phyloP scores from a whole-genome alignment of 2,888 invertebrate species.

The Celastrina argiolus region DNA sequence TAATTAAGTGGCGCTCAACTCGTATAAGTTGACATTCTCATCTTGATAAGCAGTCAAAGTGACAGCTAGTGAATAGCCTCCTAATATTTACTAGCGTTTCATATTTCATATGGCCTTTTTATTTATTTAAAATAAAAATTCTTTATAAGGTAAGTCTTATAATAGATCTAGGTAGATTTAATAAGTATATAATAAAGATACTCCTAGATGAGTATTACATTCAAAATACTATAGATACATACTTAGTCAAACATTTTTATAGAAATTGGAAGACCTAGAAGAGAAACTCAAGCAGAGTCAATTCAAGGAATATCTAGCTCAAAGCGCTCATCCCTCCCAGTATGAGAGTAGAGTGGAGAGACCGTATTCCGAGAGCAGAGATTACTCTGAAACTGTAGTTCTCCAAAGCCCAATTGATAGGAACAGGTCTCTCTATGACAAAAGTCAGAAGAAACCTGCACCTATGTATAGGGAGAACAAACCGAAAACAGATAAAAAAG shows the following conservation, averaged over 20 bases:
- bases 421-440: slow-evolving; percentile 35
- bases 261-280: slow-evolving; percentile 60
- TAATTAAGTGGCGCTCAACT: too few species aligned
- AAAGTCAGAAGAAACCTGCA: slow-evolving; percentile 43
- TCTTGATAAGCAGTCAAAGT: too few species aligned
- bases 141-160: too few species aligned
- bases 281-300: slow-evolving; percentile 67
- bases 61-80: too few species aligned
- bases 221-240: too few species aligned
- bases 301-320: slow-evolving; percentile 64
- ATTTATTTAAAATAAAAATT: too few species aligned
- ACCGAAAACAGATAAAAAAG: slow-evolving; percentile 53
- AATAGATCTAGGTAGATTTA: too few species aligned
- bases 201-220: too few species aligned
- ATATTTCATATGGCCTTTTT: too few species aligned
- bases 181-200: too few species aligned
- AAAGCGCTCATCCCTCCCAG: slow-evolving; percentile 51
- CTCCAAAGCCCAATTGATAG: slow-evolving; percentile 41
- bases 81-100: too few species aligned
- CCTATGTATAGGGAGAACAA: slow-evolving; percentile 57
- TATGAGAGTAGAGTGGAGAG: slow-evolving; percentile 58
- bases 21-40: too few species aligned
- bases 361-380: slow-evolving; percentile 55
- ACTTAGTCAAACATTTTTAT: slow-evolving; percentile 2
- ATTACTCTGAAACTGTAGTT: slow-evolving; percentile 43